Percentiles rank a stretch among this genome's conserved stretches.
Evolutionary conservation across 1,140 invertebrate genomes (phyloP).

Genomic region (Anastatus disparis): DNA sequence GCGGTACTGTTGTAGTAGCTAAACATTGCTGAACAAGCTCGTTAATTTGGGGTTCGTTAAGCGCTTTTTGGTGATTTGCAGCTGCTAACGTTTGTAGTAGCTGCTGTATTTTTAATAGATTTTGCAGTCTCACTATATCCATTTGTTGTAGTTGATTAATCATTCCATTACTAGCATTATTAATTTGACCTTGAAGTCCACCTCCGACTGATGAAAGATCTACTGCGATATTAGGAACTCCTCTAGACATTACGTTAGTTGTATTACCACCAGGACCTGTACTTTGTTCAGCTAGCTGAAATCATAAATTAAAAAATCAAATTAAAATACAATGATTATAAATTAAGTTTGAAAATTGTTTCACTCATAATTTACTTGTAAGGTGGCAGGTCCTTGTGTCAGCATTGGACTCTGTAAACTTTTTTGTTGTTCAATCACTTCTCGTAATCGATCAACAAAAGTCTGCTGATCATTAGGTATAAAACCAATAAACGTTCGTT

Average conservation of each 20-base stretch:
- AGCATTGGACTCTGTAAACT: conserved; percentile 61
- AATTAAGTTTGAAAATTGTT: too few relatives aligned
- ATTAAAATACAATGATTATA: too few relatives aligned
- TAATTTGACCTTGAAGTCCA: conserved; percentile 31
- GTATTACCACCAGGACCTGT: conserved; percentile 43
- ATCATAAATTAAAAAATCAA: too few relatives aligned
- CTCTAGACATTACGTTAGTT: conserved; percentile 59
- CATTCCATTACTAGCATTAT: conserved; percentile 17
- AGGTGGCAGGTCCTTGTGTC: conserved; percentile 60
- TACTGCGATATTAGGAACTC: conserved; percentile 60
- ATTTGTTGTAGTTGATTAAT: conserved; percentile 60
- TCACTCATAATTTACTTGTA: too few relatives aligned
- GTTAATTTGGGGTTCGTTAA: too few relatives aligned
- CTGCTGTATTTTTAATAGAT: conserved; percentile 75
- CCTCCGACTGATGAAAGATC: conserved; percentile 15
- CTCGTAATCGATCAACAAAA: conserved; percentile 83
- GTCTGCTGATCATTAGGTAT: conserved; percentile 93
- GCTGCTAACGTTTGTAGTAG: conserved; percentile 78
- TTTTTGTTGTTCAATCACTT: conserved; percentile 85
- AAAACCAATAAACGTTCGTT: conserved; percentile 90
- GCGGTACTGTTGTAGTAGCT: conserved; percentile 57
- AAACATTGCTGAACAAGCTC: conserved; percentile 60
- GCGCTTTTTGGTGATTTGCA: conserved; percentile 80
- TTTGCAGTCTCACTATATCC: conserved; percentile 75
- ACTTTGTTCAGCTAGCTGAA: conserved; percentile 22